Base-by-base conservation (phyloP, 2,113 vertebrate genomes). In the Macquaria ambigua region DNA sequence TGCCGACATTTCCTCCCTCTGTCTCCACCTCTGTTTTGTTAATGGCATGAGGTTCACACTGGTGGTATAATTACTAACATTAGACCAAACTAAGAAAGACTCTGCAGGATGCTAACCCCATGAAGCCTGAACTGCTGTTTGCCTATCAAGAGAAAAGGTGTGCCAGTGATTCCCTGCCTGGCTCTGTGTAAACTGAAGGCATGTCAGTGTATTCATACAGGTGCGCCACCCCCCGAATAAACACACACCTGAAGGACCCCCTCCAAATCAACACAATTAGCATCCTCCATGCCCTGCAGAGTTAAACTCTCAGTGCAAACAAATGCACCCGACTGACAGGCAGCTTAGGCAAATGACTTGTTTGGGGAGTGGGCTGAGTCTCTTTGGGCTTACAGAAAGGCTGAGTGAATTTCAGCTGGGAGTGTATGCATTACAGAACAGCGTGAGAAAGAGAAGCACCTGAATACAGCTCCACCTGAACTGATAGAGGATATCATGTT, bases 11-110 rank as follows among this genome's bases (percentile, higher is more conserved):
- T 87, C 71, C 83, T 86, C 53, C 50, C 66, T 81, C 77, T 81
- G 67, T 88, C 89, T 91, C 80, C 79, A 87, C 84, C 83, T 90
- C 90, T 90, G 90, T 89, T 91, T 93, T 92, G 92, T 94, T 91
- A 92, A 89, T 83, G 67, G 69, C 88, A 87, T 52, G 82, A 89
- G 90, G 81, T 86, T 91, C 94, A 94, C 89, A 91, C 93, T 93
- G 94, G 84, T 85, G 87, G 87, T 64, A 87, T 95, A 95, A 96
- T 95, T 95, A 93, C 94, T 86, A 87, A 94, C 91, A 90, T 95
- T 93, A 93, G 74, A 87, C 83, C 66, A 80, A 87, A 86, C 86
- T 81, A 91, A 94, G 87, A 96, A 95, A 92, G 87, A 84, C 93
- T 93, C 94, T 78, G 89, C 90, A 90, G 93, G 94, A 92, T 87